Conservation (phyloP, 64 coral and sea anemone species). For the Montipora capricornis region DNA sequence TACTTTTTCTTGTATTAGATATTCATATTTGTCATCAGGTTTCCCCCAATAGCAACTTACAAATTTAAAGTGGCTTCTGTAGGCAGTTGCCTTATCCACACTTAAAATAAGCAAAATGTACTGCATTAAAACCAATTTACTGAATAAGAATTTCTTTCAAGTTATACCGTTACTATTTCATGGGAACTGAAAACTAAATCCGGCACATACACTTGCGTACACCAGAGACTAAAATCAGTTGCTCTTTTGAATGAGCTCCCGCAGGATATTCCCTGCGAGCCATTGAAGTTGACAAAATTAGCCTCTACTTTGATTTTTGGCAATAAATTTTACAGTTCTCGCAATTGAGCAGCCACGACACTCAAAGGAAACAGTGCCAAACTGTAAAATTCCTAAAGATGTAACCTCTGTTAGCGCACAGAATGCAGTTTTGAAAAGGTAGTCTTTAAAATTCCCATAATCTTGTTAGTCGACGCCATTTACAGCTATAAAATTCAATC, state of each 20-base stretch:
- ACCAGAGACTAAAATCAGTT: not conserved
- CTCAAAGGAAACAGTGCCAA: not conserved
- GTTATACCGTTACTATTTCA: no score
- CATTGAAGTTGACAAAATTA: not conserved
- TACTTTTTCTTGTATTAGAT: no score
- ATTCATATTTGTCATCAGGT: no score
- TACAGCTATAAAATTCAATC: not conserved
- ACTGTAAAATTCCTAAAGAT: constrained; percentile 1
- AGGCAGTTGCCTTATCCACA: no score
- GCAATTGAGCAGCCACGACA: not conserved
- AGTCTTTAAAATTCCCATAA: not conserved
- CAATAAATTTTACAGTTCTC: not conserved
- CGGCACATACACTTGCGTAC: no score
- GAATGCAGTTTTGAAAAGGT: not conserved
- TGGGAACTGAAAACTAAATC: no score
- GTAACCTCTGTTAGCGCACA: not conserved
- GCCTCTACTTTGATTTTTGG: not conserved
- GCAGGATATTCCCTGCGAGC: no score
- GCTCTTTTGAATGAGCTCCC: no score
- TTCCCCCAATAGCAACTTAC: not conserved
- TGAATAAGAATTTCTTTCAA: no score
- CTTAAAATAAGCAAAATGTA: no score
- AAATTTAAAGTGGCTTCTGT: no score
- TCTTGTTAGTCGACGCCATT: not conserved
- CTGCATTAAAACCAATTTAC: no score